Evolutionary conservation across 1,140 invertebrate species (phyloP).

Genomic region (Pentalonia nigronervosa): DNA sequence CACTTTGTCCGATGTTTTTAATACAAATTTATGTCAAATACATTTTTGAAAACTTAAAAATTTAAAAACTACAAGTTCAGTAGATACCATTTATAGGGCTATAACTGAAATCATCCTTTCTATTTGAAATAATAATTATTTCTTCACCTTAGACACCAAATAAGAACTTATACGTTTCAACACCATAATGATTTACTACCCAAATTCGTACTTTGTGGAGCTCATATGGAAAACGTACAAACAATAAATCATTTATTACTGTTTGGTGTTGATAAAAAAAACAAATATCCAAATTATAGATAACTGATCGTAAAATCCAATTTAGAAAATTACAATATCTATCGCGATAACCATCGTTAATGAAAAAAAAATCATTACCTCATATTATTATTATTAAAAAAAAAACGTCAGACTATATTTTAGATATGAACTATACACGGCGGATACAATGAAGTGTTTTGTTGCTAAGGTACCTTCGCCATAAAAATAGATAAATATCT

Average conservation of each 20-base stretch:
- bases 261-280: not conserved
- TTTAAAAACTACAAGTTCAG: too few species aligned
- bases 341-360: not conserved
- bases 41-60: too few species aligned
- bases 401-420: not conserved
- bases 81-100: too few species aligned
- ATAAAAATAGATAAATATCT: not conserved
- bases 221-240: not conserved
- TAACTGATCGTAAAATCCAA: not conserved
- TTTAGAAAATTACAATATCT: not conserved
- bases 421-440: not conserved
- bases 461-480: not conserved
- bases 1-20: too few species aligned
- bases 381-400: not conserved
- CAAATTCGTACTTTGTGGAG: not conserved
- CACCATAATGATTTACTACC: not conserved
- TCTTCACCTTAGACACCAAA: too few species aligned
- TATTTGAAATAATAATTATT: too few species aligned
- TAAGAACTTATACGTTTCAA: not conserved
- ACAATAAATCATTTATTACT: not conserved
- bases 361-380: not conserved
- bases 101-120: too few species aligned
- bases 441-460: not conserved
- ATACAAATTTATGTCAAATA: too few species aligned
- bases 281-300: not conserved